Conservation (phyloP, 2,113 vertebrate species). For the Bos taurus region DNA sequence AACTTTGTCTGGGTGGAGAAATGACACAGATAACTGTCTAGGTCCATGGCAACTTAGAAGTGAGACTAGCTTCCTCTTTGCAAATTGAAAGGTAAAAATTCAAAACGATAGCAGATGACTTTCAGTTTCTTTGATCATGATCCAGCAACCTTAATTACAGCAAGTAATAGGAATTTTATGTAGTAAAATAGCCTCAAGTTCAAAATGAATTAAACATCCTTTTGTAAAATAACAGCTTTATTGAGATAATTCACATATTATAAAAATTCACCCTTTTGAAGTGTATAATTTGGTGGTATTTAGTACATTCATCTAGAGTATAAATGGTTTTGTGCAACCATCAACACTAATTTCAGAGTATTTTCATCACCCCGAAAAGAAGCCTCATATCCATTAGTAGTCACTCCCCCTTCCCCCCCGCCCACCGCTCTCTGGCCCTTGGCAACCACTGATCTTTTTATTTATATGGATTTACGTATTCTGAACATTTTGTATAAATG, state of each 20-base stretch:
- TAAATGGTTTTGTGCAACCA: neutral
- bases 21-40: neutral
- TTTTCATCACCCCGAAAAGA: neutral
- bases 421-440: neutral
- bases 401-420: neutral
- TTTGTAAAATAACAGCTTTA: neutral
- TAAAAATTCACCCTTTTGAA: neutral
- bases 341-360: neutral
- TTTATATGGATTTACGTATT: neutral
- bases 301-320: neutral
- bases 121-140: constrained; percentile 31
- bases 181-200: neutral
- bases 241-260: neutral
- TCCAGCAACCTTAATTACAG: neutral
- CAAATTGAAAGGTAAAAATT: constrained; percentile 25
- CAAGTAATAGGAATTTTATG: constrained; percentile 9
- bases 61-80: constrained; percentile 14
- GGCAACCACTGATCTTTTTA: neutral
- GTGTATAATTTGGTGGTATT: neutral
- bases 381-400: neutral
- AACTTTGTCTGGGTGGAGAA: neutral
- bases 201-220: constrained; percentile 3
- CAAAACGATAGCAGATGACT: neutral
- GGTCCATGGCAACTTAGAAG: neutral
- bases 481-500: neutral